These are phyloP conservation scores for Cichlasoma orientale DNA, from an alignment of 2,797 vertebrate genomes.

Conservation along the genomic window DNA sequence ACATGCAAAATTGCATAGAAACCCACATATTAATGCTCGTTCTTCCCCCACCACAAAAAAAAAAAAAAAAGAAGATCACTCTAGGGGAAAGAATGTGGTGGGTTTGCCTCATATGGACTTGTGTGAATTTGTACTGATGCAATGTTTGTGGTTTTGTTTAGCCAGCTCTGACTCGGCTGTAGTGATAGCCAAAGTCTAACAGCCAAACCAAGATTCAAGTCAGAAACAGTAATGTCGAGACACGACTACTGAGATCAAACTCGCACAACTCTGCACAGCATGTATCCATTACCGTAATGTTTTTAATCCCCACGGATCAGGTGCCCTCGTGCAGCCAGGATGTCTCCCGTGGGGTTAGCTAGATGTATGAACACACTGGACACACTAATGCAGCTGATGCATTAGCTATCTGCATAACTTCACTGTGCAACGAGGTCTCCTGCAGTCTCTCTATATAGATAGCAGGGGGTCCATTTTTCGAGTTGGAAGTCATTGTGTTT, in stretches of 20 bases:
- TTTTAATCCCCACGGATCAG: constrained; percentile 63
- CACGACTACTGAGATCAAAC: constrained; percentile 27
- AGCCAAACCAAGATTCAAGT: constrained; percentile 35
- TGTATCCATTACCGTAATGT: constrained; percentile 58
- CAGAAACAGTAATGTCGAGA: constrained; percentile 31
- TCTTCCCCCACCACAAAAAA: not conserved
- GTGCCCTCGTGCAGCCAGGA: constrained; percentile 49
- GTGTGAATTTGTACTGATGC: constrained; percentile 24
- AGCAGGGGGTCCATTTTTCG: constrained; percentile 3
- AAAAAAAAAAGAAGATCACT: not conserved
- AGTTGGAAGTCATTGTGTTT: constrained; percentile 4
- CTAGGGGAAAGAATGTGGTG: not conserved
- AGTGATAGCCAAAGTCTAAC: constrained; percentile 35
- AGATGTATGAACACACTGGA: constrained; percentile 8
- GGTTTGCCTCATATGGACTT: constrained; percentile 21
- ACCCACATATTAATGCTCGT: not conserved
- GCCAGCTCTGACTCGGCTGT: constrained; percentile 1
- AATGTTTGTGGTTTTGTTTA: constrained; percentile 16
- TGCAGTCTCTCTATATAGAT: constrained; percentile 5
- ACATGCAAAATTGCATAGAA: not conserved
- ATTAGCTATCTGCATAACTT: constrained; percentile 22
- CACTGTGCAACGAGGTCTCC: not conserved
- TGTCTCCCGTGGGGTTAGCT: constrained; percentile 28
- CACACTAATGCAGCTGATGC: constrained; percentile 24
- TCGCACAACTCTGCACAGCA: constrained; percentile 33